A percentile compares a stretch with the other conserved stretches of the same genome.
These are phyloP conservation scores for Meganola albula DNA, from an alignment of 2,888 invertebrate species.

Conservation along the genomic window DNA sequence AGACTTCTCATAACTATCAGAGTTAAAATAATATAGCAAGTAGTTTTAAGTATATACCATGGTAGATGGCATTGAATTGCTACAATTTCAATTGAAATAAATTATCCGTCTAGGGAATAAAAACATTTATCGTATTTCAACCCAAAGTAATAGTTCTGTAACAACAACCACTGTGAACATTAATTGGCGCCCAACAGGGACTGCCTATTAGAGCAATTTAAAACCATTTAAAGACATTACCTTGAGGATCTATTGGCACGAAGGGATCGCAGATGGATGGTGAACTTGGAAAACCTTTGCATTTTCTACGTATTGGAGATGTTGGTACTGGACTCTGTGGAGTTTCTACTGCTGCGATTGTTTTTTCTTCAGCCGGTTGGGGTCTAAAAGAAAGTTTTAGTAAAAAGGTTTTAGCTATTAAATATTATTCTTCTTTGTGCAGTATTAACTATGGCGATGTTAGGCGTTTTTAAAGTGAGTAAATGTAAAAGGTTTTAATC, in stretches of 20 bases:
- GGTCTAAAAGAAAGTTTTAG: conserved; percentile 24
- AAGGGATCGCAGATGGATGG: conserved; percentile 50
- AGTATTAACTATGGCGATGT: too few relatives aligned
- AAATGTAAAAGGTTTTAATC: too few relatives aligned
- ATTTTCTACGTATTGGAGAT: conserved; percentile 43
- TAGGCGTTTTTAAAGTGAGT: too few relatives aligned
- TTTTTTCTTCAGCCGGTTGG: conserved; percentile 29
- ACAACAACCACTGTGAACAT: conserved; percentile 17
- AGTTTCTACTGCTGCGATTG: conserved; percentile 35
- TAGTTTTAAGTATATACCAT: too few relatives aligned
- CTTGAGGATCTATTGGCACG: conserved; percentile 79
- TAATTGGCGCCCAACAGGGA: conserved; percentile 42
- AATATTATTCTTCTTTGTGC: too few relatives aligned
- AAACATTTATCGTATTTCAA: too few relatives aligned
- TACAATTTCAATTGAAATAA: too few relatives aligned
- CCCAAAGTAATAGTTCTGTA: conserved; percentile 24
- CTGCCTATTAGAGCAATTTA: conserved; percentile 17
- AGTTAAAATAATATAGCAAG: too few relatives aligned
- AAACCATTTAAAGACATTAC: conserved; percentile 38
- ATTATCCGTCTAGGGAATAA: too few relatives aligned
- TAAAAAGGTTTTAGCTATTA: too few relatives aligned
- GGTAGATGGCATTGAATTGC: too few relatives aligned
- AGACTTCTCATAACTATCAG: too few relatives aligned
- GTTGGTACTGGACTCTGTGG: conserved; percentile 63
- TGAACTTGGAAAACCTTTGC: conserved; percentile 35